These are phyloP conservation scores for Catamblyrhynchus diadema DNA, from an alignment of 2,797 vertebrate genomes.

Conservation along the genomic window DNA sequence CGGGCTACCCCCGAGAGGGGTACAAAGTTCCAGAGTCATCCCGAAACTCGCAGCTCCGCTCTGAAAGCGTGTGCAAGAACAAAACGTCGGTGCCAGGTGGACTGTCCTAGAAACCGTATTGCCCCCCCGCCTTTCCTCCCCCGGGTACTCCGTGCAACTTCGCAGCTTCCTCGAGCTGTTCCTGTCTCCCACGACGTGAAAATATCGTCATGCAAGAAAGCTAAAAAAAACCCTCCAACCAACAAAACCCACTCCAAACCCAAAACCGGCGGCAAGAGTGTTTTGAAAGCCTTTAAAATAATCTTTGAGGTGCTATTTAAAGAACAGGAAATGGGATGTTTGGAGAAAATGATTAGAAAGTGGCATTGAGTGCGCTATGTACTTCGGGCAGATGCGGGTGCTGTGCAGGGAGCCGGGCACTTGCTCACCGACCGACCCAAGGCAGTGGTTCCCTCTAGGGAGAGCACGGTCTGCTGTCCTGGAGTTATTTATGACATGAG, in stretches of 20 bases:
- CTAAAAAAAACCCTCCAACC: background rate
- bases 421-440: fast-evolving
- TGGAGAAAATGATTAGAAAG: background rate
- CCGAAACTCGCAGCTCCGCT: background rate
- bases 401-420: background rate
- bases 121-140: background rate
- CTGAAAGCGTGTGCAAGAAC: background rate
- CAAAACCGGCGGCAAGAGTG: background rate
- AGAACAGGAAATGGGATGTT: constrained; percentile 2
- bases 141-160: background rate
- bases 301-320: background rate
- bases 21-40: background rate
- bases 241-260: background rate
- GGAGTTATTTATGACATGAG: background rate
- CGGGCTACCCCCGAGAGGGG: background rate
- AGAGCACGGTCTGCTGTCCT: background rate
- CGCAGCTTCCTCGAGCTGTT: constrained; percentile 36
- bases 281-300: constrained; percentile 12
- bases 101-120: background rate
- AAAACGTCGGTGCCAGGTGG: background rate
- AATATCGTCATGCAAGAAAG: constrained; percentile 8
- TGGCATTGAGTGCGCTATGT: fast-evolving
- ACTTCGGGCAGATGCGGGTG: background rate
- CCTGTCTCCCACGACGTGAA: constrained; percentile 32
- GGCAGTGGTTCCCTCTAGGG: background rate